Conservation (phyloP, 2,888 invertebrate genomes). For the Reticulitermes lucifugus region DNA sequence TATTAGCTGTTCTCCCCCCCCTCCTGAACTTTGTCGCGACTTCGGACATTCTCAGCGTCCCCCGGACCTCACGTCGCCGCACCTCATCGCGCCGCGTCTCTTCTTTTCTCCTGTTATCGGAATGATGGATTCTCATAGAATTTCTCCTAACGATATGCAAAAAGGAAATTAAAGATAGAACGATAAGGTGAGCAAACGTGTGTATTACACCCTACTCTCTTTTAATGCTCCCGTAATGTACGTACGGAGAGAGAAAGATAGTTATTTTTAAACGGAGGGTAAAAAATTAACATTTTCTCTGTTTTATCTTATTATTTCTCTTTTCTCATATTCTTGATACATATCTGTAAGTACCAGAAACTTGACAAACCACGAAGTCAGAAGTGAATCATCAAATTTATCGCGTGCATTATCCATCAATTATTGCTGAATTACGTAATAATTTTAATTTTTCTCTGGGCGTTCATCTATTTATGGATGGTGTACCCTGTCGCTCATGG, state of each 20-base stretch:
- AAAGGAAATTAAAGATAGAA: conserved; percentile 54
- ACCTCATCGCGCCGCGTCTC: background rate
- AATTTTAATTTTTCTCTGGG: too few species aligned
- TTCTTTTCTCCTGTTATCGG: conserved; percentile 5
- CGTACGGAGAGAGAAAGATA: conserved; percentile 11
- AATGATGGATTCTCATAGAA: conserved; percentile 25
- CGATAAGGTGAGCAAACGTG: conserved; percentile 48
- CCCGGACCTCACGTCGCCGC: background rate
- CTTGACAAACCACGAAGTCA: background rate
- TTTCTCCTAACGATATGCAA: conserved; percentile 49
- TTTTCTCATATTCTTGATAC: background rate
- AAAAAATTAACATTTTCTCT: conserved; percentile 13
- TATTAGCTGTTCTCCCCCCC: background rate
- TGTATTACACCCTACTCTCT: conserved; percentile 25
- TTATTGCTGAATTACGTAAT: background rate
- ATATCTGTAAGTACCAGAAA: background rate
- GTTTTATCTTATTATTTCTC: background rate
- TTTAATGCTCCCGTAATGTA: conserved; percentile 20
- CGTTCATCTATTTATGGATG: too few species aligned
- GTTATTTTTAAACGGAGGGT: background rate
- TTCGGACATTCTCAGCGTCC: conserved; percentile 7
- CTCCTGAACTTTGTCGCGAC: background rate
- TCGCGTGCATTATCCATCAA: background rate
- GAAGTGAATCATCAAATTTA: background rate
- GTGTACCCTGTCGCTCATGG: too few species aligned